Evolutionary conservation across 1,140 invertebrate genomes (phyloP).

Genomic region (Cherax destructor): DNA sequence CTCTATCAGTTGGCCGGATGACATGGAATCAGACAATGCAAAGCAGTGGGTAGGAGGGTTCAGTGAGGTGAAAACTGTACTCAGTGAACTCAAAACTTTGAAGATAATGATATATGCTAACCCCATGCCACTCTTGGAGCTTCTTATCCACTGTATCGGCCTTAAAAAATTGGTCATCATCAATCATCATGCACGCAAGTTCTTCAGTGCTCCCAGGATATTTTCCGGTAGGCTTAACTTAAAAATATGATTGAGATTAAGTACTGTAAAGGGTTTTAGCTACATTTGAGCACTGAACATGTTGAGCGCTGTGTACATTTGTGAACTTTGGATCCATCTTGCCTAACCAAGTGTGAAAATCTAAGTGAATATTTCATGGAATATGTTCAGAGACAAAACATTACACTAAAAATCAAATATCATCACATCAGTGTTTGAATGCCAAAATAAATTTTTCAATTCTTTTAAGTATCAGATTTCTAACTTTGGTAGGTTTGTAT

Average conservation of each 20-base stretch:
- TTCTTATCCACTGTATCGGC: conserved; percentile 7
- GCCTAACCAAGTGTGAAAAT: no score
- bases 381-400: no score
- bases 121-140: conserved; percentile 24
- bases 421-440: no score
- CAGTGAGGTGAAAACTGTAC: conserved; percentile 7
- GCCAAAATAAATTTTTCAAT: no score
- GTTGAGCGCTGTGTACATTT: no score
- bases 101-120: conserved; percentile 7
- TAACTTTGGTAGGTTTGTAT: no score
- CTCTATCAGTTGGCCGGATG: conserved; percentile 38
- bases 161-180: conserved; percentile 11
- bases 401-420: no score
- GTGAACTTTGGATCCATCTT: no score
- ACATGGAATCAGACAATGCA: conserved; percentile 22
- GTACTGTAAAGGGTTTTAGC: no score
- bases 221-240: not conserved
- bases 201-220: not conserved
- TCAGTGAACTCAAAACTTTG: not conserved
- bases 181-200: conserved; percentile 18
- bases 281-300: no score
- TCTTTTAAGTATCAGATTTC: no score
- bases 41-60: conserved; percentile 21
- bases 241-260: not conserved
- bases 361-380: no score